phyloP scores from a whole-genome alignment of 2,797 vertebrate species.

The Pantherophis vulpinus region DNA sequence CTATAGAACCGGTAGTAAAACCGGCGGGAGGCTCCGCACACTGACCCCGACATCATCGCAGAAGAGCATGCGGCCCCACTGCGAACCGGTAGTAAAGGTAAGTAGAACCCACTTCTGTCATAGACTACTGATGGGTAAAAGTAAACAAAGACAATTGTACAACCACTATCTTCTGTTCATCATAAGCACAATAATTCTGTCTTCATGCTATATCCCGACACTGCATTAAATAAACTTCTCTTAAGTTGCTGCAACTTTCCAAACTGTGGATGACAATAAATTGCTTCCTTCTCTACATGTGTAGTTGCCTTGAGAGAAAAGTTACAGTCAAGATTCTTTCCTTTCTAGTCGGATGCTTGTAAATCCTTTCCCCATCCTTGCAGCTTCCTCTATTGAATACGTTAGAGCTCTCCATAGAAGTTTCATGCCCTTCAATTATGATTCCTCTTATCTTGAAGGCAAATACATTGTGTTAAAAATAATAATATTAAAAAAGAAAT shows the following conservation, averaged over 20 bases:
- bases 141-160: not conserved
- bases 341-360: not conserved
- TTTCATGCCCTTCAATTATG: not conserved
- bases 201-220: not conserved
- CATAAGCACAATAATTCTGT: not conserved
- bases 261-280: not conserved
- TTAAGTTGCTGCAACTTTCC: not conserved
- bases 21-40: too few species aligned
- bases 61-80: fast-evolving
- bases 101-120: not conserved
- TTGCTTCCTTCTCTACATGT: not conserved
- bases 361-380: not conserved
- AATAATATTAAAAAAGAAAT: not conserved
- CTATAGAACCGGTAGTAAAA: too few species aligned
- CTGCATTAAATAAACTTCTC: not conserved
- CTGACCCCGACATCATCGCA: too few species aligned
- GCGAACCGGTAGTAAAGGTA: too few species aligned
- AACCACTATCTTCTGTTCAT: not conserved
- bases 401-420: not conserved
- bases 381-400: not conserved
- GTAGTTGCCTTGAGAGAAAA: not conserved
- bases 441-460: not conserved
- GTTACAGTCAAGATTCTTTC: not conserved
- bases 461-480: not conserved
- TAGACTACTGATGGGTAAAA: not conserved